These are phyloP conservation scores for Drosophila saltans DNA, from an alignment of 1,140 invertebrate genomes.

Conservation along the genomic window DNA sequence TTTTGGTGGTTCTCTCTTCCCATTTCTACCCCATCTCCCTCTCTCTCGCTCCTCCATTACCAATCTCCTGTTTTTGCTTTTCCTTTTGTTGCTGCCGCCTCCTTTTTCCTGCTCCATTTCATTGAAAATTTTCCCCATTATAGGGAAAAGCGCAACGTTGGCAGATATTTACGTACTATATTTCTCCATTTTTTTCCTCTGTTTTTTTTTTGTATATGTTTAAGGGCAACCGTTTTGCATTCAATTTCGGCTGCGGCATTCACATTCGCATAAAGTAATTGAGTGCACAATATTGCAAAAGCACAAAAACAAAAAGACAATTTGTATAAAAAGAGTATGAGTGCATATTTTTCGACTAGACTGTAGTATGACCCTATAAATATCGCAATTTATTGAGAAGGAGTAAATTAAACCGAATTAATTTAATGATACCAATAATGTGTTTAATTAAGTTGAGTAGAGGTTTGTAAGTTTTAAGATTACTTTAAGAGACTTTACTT, in stretches of 20 bases:
- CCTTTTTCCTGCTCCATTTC: conserved; percentile 7
- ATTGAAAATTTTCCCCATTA: conserved; percentile 63
- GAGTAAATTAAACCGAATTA: neutral
- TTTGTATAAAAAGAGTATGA: neutral
- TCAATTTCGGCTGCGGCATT: conserved; percentile 59
- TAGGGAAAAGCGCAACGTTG: conserved; percentile 65
- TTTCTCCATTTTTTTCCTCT: conserved; percentile 6
- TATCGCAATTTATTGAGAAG: neutral
- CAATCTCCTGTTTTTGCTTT: neutral
- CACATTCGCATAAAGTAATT: conserved; percentile 66
- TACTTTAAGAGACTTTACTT: too few relatives aligned
- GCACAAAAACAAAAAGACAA: conserved; percentile 44
- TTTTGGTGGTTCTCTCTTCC: too few relatives aligned
- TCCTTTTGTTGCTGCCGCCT: neutral
- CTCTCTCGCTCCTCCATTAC: neutral
- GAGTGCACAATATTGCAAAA: conserved; percentile 64
- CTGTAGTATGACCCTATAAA: neutral
- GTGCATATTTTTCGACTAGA: neutral
- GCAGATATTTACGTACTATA: conserved; percentile 53
- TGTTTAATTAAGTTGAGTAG: too few relatives aligned
- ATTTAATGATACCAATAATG: too few relatives aligned
- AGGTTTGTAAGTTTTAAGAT: too few relatives aligned
- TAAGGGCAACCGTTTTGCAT: conserved; percentile 58
- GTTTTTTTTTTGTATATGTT: conserved; percentile 39
- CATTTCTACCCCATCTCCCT: neutral